Percentiles rank a stretch among this genome's conserved stretches.
Conservation (phyloP, 2,113 vertebrate genomes). For the Tautogolabrus adspersus region DNA sequence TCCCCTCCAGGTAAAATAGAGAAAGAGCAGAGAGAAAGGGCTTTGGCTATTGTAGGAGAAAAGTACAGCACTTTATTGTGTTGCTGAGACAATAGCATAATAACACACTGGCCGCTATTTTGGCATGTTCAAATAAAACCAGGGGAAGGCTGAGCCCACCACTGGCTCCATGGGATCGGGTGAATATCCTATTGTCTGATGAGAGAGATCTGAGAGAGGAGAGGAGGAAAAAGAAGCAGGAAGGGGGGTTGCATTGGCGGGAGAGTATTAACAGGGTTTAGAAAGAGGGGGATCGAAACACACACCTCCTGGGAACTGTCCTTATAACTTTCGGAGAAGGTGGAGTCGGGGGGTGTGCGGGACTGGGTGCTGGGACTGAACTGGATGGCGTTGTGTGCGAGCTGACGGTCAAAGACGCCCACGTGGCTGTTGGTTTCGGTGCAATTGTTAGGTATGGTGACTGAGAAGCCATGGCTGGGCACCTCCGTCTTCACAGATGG, state of each 20-base stretch:
- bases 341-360: constrained; percentile 93
- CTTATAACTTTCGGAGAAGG: constrained; percentile 95
- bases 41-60: constrained; percentile 84
- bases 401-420: constrained; percentile 89
- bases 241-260: constrained; percentile 21
- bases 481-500: constrained; percentile 92
- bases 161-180: constrained; percentile 79
- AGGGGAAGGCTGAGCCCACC: constrained; percentile 80
- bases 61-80: constrained; percentile 88
- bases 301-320: constrained; percentile 93
- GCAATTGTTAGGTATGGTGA: constrained; percentile 90
- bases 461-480: constrained; percentile 88
- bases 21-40: constrained; percentile 77
- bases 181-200: constrained; percentile 81
- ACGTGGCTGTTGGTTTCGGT: constrained; percentile 84
- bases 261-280: constrained; percentile 42
- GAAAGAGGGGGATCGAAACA: constrained; percentile 63
- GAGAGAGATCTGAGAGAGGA: constrained; percentile 70
- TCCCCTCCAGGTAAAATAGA: constrained; percentile 79
- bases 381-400: constrained; percentile 84
- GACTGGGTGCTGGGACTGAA: constrained; percentile 90
- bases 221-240: constrained; percentile 46
- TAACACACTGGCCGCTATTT: constrained; percentile 86
- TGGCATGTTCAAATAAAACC: constrained; percentile 86
- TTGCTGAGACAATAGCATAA: constrained; percentile 87